phyloP scores from a whole-genome alignment of 2,797 vertebrate genomes.

The Limnodromus scolopaceus region DNA sequence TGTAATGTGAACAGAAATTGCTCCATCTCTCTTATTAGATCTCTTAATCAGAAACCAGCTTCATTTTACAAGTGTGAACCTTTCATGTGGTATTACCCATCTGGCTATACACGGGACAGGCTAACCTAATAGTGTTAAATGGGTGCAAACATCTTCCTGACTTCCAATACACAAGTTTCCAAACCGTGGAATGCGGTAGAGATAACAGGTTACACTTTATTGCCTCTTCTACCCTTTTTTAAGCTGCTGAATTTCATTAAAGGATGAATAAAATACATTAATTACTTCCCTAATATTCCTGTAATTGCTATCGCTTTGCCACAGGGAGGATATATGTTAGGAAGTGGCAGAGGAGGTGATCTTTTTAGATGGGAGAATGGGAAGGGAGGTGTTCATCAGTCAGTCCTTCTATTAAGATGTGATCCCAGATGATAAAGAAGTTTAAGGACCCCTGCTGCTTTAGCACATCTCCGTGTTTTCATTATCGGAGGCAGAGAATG shows the following conservation, averaged over 20 bases:
- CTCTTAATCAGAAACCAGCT: background rate
- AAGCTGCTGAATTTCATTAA: slow-evolving; percentile 42
- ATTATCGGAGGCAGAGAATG: slow-evolving; percentile 10
- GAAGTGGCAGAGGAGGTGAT: slow-evolving; percentile 27
- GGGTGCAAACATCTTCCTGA: background rate
- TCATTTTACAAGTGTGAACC: background rate
- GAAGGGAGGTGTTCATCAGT: slow-evolving; percentile 38
- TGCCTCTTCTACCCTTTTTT: background rate
- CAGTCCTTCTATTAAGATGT: slow-evolving; percentile 32
- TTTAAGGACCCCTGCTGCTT: slow-evolving; percentile 34
- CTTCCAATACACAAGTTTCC: background rate
- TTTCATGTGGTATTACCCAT: background rate
- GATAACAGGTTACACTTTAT: background rate
- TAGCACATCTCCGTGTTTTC: background rate
- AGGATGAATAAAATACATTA: slow-evolving; percentile 46
- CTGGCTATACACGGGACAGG: accelerated
- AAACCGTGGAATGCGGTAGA: background rate
- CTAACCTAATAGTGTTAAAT: background rate
- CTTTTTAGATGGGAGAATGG: slow-evolving; percentile 8
- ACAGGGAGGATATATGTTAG: slow-evolving; percentile 17
- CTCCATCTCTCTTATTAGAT: background rate
- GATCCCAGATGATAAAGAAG: slow-evolving; percentile 29
- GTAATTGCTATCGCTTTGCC: slow-evolving; percentile 55
- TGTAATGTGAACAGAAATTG: background rate
- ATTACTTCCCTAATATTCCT: slow-evolving; percentile 57